Evolutionary conservation across 2,888 invertebrate genomes (phyloP), one percentile per base, ranked within the genome.

Genomic region (Platypus cylindrus): DNA sequence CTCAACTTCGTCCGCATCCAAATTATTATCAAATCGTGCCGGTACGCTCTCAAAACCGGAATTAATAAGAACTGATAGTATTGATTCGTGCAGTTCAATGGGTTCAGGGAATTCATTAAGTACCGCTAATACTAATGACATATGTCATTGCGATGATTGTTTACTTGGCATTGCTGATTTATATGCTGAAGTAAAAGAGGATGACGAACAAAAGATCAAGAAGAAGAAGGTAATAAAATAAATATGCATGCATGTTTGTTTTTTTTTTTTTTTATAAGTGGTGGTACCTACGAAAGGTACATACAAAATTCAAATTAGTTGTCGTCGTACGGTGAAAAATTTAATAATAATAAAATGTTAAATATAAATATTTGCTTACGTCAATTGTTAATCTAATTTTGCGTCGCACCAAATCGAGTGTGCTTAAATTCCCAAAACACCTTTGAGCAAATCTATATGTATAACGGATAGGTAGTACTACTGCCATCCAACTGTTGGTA

Each of bases 141-240:
- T 83, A 45, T 85, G 85, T 59, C 68, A 76, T 41, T 86, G 85
- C 57, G 85, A 85, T 56, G 85, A 86, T 59, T 85, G 85, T 50
- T 63, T 85, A 41, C 67, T 85, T 46, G 85, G 83, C 3, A 85
- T 85, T 45, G 82, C 76, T 46, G 85, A 85, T 64, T 69, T 75
- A 46, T 79, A 81, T 56, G 67, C 70, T 52, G 66, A 67, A 27
- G 60, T 51, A 8, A 29, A 71, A 70, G 46, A 59, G 59, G 43
- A 46, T 37, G n/a, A n/a, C n/a, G n/a, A n/a, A n/a, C n/a, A n/a
- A n/a, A n/a, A n/a, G n/a, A n/a, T n/a, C n/a, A 45, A 51, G 41
- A 38, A 65, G 66, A 77, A 69, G 65, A 78, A 78, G 78, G 78
- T 78, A 67, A 49, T 26, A n/a, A n/a, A n/a, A n/a, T n/a, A n/a